These are phyloP conservation scores for Eleginops maclovinus DNA, from an alignment of 2,113 vertebrate genomes.

Conservation along the genomic window DNA sequence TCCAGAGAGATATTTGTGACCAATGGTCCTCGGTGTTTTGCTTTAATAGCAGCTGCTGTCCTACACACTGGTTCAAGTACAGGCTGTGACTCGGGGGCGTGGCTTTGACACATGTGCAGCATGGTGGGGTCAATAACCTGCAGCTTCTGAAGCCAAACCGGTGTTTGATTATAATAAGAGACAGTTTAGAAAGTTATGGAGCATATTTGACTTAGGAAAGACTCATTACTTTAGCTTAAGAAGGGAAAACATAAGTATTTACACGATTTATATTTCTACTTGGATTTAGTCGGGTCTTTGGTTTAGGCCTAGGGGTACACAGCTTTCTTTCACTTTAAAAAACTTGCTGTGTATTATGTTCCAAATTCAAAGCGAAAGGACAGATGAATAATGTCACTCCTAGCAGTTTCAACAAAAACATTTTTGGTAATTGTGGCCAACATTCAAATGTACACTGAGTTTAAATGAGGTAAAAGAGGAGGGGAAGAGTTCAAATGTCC, in stretches of 20 bases:
- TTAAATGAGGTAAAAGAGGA: not conserved
- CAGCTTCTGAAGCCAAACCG: constrained; percentile 16
- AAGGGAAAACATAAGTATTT: not conserved
- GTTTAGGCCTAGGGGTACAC: not conserved
- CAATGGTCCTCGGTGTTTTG: constrained; percentile 35
- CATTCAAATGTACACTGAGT: not conserved
- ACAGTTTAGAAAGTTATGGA: no score
- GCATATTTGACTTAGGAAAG: not conserved
- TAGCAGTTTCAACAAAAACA: not conserved
- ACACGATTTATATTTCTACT: not conserved
- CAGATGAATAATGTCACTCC: not conserved
- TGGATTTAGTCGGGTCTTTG: not conserved
- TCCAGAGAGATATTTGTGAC: constrained; percentile 35
- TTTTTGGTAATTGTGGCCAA: not conserved
- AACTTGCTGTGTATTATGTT: not conserved
- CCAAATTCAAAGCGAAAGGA: not conserved
- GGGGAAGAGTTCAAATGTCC: not conserved
- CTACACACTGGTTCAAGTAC: constrained; percentile 36
- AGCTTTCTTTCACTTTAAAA: not conserved
- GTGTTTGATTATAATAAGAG: not conserved
- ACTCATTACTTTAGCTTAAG: not conserved
- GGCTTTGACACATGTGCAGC: constrained; percentile 42
- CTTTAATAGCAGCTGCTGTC: constrained; percentile 61
- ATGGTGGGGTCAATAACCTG: constrained; percentile 53
- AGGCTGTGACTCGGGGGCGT: constrained; percentile 58